Evolutionary conservation across 2,888 invertebrate species (phyloP).

Genomic region (Bugula neritina): DNA sequence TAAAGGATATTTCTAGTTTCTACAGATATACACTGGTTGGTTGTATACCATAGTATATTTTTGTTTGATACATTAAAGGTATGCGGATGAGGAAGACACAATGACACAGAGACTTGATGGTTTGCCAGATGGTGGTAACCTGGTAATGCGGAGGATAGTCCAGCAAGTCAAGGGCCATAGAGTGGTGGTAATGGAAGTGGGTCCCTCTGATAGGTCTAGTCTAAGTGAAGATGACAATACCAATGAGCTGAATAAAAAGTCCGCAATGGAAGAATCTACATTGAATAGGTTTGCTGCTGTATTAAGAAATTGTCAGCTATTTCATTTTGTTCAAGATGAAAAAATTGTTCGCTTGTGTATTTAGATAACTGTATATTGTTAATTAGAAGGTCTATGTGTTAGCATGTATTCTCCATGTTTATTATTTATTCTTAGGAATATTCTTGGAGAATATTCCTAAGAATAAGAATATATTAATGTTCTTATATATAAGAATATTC

Average conservation of each 20-base stretch:
- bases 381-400: no score
- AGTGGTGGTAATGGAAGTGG: slow-evolving; percentile 24
- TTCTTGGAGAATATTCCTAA: no score
- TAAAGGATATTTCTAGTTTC: no score
- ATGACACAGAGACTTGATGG: not conserved
- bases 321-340: no score
- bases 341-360: no score
- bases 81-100: not conserved
- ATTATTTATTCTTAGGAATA: no score
- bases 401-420: no score
- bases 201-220: slow-evolving; percentile 1
- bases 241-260: not conserved
- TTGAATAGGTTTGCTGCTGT: not conserved
- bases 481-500: no score
- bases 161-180: slow-evolving; percentile 23
- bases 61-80: not conserved
- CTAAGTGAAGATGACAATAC: slow-evolving; percentile 3
- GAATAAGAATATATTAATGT: no score
- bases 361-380: no score
- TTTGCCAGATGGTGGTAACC: not conserved
- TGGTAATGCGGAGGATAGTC: slow-evolving; percentile 25
- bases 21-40: no score
- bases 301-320: no score
- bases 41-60: not conserved
- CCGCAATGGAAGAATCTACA: not conserved